Evolutionary conservation across 37 sponge, comb jelly and placozoan species (phyloP), one percentile per base, ranked within the genome.

Genomic region (Hexactinellida sp.): DNA sequence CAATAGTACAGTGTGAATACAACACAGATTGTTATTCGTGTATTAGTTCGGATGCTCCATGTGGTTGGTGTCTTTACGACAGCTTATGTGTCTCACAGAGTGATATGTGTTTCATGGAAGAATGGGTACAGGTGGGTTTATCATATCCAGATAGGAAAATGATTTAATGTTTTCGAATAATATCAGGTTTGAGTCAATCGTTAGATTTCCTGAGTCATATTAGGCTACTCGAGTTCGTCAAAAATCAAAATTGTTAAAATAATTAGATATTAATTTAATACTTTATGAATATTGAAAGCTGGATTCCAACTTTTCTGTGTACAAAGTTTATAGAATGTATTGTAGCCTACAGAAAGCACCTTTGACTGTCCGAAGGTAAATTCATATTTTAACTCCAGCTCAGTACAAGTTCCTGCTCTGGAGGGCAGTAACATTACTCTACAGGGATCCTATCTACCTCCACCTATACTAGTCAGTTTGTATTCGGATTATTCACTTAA

Each of bases 41-140:
- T n/a, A 28, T 28, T 32, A n/a, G 3, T 1, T 63, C 76, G 1
- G 34, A 23, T 23, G 3, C 76, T 32, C 34, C 76, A 28, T 63
- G 76, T 63, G 76, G 76, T 23, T 63, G 76, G 76, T 63, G 76
- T 63, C 76, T 63, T 7, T 63, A 25, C 30, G 13, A 63, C 34
- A 63, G 28, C 5, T 21, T 10, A 7, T 63, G 76, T 63, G 76
- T 63, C 32, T 3, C 76, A 10, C 32, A 63, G 25, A n/a, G 3
- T 10, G 5, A 63, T 1, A 10, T 5, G 32, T 63, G 76, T 63
- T 7, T 63, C 34, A 63, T 63, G 76, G 19, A 63, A n/a, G 76
- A 63, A n/a, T 63, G 76, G 76, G 76, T 63, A n/a, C 76, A 63
- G 76, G 76, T 63, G 34, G 13, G 47, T 41, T n/a, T n/a, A n/a